Evolutionary conservation across 2,797 vertebrate genomes (phyloP).

Genomic region (Stomatorhinus walkeri): DNA sequence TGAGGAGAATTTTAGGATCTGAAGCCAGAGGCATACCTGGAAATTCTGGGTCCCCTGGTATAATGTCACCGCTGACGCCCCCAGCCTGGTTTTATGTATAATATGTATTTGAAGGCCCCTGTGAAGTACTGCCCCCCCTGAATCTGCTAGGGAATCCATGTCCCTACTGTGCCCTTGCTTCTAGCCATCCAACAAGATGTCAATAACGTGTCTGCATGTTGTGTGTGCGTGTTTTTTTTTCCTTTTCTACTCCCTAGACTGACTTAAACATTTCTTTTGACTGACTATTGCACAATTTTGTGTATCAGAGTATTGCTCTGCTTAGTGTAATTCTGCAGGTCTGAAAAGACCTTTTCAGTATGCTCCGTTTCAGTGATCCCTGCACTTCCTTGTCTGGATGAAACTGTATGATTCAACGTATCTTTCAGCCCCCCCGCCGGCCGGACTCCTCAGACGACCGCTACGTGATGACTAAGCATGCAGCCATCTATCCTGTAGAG

Average conservation of each 20-base stretch:
- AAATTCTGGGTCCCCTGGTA: background rate
- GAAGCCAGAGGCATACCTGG: background rate
- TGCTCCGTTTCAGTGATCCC: background rate
- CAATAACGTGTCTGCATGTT: background rate
- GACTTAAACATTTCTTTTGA: background rate
- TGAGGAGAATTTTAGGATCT: background rate
- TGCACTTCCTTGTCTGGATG: background rate
- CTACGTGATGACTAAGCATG: constrained; percentile 96
- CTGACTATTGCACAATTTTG: background rate
- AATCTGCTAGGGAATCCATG: background rate
- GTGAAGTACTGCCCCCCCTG: background rate
- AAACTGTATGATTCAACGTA: background rate
- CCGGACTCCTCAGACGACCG: constrained; percentile 96
- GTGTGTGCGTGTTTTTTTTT: background rate
- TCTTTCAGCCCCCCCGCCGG: constrained; percentile 77
- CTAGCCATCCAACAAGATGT: background rate
- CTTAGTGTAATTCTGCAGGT: background rate
- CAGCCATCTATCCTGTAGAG: constrained; percentile 92
- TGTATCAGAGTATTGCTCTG: background rate
- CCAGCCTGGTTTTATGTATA: background rate
- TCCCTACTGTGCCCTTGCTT: background rate
- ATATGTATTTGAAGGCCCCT: background rate
- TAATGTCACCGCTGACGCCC: background rate
- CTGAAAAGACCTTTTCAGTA: background rate
- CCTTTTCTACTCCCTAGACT: background rate